Conservation (phyloP, 37 sponge, comb jelly and placozoan genomes). For the Aphrocallistes beatrix region DNA sequence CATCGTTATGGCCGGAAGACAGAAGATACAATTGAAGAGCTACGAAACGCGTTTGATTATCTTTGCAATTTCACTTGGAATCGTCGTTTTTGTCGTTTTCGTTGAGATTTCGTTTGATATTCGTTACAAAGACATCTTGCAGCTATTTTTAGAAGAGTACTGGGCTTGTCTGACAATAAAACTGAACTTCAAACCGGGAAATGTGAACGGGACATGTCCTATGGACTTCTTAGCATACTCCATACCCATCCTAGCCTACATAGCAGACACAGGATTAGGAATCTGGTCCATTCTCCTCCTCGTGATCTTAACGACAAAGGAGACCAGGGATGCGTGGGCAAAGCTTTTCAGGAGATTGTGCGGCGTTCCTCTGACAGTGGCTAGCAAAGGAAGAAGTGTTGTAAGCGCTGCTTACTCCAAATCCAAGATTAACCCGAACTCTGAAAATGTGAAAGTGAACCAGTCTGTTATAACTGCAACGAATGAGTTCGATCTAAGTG, state of each 20-base stretch:
- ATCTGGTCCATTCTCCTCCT: not conserved
- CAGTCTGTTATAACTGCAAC: too few relatives aligned
- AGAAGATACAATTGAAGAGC: not conserved
- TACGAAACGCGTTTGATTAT: not conserved
- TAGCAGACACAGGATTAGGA: not conserved
- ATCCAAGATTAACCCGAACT: too few relatives aligned
- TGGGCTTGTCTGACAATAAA: not conserved
- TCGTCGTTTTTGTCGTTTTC: not conserved
- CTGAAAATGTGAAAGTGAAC: too few relatives aligned
- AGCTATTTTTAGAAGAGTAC: not conserved
- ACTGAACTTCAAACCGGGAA: not conserved
- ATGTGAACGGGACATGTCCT: not conserved
- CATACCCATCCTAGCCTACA: not conserved
- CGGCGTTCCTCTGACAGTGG: too few relatives aligned
- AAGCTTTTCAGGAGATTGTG: not conserved
- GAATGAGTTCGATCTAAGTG: too few relatives aligned
- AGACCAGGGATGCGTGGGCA: not conserved
- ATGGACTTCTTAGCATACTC: not conserved
- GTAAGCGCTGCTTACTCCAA: too few relatives aligned
- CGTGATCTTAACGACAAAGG: not conserved
- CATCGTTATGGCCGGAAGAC: not conserved
- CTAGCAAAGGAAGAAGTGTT: too few relatives aligned
- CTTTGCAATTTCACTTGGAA: slow-evolving; percentile 3
- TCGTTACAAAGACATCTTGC: not conserved
- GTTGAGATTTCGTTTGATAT: not conserved